phyloP scores from a whole-genome alignment of 2,797 vertebrate genomes.

The Cryptoprocta ferox region DNA sequence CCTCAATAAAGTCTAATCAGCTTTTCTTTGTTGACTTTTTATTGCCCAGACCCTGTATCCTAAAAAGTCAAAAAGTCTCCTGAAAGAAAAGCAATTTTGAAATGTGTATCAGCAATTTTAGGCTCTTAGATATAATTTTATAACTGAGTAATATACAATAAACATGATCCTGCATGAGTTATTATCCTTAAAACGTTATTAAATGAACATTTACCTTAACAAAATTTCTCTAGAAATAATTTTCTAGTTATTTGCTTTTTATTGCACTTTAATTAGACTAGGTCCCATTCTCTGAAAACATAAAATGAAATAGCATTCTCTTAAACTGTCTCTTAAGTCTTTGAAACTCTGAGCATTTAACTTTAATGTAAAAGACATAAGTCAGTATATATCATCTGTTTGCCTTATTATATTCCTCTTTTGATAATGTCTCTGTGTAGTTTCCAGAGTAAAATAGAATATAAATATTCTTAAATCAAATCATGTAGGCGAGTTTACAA shows the following conservation, averaged over 20 bases:
- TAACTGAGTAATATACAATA: not conserved
- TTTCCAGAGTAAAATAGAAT: conserved; percentile 60
- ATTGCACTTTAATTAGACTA: conserved; percentile 60
- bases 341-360: conserved; percentile 22
- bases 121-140: not conserved
- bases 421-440: conserved; percentile 16
- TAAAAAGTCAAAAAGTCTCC: not conserved
- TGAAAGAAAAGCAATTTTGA: conserved; percentile 6
- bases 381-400: not conserved
- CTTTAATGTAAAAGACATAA: conserved; percentile 45
- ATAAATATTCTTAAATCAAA: conserved; percentile 61
- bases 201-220: conserved; percentile 23
- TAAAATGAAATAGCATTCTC: conserved; percentile 47
- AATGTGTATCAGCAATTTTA: not conserved
- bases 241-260: conserved; percentile 53
- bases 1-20: not conserved
- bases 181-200: conserved; percentile 34
- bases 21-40: not conserved
- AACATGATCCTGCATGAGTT: not conserved
- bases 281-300: not conserved
- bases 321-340: not conserved
- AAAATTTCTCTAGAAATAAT: conserved; percentile 48
- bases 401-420: conserved; percentile 53
- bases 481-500: conserved; percentile 42
- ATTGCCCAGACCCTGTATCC: not conserved